Evolutionary conservation across 2,113 vertebrate species (phyloP).

Genomic region (Sinocyclocheilus maitianheensis): DNA sequence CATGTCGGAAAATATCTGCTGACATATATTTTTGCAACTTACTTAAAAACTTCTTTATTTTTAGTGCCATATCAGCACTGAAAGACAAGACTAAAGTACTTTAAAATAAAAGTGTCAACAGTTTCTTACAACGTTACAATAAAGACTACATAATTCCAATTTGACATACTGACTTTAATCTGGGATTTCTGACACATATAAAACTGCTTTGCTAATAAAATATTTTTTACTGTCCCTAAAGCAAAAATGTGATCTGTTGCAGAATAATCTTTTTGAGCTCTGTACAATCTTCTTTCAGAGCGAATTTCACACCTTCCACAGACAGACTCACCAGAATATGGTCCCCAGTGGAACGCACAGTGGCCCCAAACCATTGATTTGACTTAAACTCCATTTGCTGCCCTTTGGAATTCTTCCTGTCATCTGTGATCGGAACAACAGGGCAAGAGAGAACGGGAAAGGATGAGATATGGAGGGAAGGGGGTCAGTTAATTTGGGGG

Average conservation of each 20-base stretch:
- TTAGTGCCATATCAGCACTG: not conserved
- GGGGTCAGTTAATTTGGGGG: not conserved
- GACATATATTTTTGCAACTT: not conserved
- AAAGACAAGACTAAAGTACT: not conserved
- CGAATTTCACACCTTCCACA: not conserved
- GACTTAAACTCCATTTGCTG: conserved; percentile 91
- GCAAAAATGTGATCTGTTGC: not conserved
- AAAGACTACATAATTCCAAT: not conserved
- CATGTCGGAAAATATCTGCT: not conserved
- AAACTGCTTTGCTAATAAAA: not conserved
- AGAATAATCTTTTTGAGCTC: not conserved
- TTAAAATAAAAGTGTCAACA: not conserved
- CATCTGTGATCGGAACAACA: conserved; percentile 67
- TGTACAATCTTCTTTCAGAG: not conserved
- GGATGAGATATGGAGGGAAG: not conserved
- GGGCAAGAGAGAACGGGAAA: not conserved
- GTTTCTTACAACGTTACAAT: not conserved
- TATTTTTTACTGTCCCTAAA: not conserved
- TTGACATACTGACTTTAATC: too few species aligned
- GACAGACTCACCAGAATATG: conserved; percentile 85
- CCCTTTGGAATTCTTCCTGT: conserved; percentile 73
- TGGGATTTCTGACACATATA: too few species aligned
- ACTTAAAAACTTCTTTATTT: not conserved
- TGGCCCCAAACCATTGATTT: conserved; percentile 95
- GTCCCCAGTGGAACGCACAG: conserved; percentile 85